Conservation (phyloP, 2,888 invertebrate genomes). For the Orthonevra nobilis region DNA sequence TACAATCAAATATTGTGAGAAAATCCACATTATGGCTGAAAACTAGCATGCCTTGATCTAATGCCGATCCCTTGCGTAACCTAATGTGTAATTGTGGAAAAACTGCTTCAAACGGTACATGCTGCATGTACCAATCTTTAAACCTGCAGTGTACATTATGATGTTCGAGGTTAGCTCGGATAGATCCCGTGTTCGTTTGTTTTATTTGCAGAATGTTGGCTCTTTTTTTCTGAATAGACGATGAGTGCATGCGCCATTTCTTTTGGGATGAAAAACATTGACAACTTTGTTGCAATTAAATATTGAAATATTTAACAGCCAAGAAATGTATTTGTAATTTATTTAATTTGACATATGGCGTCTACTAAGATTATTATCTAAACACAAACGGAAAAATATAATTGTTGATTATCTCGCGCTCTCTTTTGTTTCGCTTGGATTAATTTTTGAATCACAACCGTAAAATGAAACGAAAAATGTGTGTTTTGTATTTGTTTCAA, state of each 20-base stretch:
- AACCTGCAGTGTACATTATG: too few relatives aligned
- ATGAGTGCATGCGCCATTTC: conserved; percentile 36
- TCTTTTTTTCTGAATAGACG: conserved; percentile 11
- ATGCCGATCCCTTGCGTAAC: too few relatives aligned
- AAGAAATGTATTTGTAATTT: too few relatives aligned
- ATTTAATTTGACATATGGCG: too few relatives aligned
- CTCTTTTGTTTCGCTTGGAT: not conserved
- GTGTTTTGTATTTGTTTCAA: not conserved
- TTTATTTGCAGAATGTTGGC: conserved; percentile 46
- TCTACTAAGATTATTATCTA: not conserved
- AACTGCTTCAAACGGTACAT: too few relatives aligned
- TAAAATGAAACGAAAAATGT: too few relatives aligned
- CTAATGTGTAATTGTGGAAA: too few relatives aligned
- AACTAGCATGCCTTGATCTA: too few relatives aligned
- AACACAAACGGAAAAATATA: not conserved
- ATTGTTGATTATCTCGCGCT: not conserved
- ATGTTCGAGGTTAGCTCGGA: conserved; percentile 7
- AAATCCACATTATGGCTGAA: too few relatives aligned
- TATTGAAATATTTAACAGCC: not conserved
- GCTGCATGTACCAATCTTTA: too few relatives aligned
- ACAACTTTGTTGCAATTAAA: conserved; percentile 7
- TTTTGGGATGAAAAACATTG: too few relatives aligned
- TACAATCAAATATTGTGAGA: too few relatives aligned
- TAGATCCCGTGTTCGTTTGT: conserved; percentile 13
- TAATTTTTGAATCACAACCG: not conserved